These are phyloP conservation scores for Rallus crepitans DNA, from an alignment of 2,797 vertebrate genomes.

Conservation along the genomic window DNA sequence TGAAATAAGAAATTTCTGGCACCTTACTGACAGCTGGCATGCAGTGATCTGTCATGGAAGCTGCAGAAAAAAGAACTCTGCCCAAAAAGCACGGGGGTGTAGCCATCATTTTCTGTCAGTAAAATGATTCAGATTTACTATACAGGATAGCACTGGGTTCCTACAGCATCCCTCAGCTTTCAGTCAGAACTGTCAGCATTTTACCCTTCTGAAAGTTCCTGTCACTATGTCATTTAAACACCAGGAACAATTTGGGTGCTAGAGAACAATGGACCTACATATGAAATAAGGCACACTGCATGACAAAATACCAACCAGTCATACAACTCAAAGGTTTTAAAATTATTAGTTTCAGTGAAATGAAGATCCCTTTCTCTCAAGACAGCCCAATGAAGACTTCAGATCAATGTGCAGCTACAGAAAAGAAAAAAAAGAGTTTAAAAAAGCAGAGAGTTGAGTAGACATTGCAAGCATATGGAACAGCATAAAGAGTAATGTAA, in stretches of 20 bases:
- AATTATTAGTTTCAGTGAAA: conserved; percentile 1
- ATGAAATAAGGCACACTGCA: neutral
- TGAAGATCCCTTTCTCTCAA: neutral
- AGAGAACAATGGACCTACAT: neutral
- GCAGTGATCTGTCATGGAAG: neutral
- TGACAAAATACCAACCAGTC: neutral
- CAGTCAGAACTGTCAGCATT: neutral
- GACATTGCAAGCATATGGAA: neutral
- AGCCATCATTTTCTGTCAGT: neutral
- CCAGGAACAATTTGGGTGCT: neutral
- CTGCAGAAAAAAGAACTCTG: neutral
- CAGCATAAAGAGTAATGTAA: conserved; percentile 7
- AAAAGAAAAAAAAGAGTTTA: neutral
- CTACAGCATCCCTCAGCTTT: neutral
- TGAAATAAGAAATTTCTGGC: neutral
- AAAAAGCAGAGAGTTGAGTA: neutral
- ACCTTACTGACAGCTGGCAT: neutral
- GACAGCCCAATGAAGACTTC: neutral
- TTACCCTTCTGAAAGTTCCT: neutral
- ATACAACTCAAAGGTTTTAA: neutral
- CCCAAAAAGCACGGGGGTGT: neutral
- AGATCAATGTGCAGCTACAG: neutral
- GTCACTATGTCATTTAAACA: neutral
- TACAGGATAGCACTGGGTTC: neutral
- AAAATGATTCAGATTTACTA: neutral